Conservation (phyloP, 2,888 invertebrate species). For the Diachrysia chrysitis region DNA sequence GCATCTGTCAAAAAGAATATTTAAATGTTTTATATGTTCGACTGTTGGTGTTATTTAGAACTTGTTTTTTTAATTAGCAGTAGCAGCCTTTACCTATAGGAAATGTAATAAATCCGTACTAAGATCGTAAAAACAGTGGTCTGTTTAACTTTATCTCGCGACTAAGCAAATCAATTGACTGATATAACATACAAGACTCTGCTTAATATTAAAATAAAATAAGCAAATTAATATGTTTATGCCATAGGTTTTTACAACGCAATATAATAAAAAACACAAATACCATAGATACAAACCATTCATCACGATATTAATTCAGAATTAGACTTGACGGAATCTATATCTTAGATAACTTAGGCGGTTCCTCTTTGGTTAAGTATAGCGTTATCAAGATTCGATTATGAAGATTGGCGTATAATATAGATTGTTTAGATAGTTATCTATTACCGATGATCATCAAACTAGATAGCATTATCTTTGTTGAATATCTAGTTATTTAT, state of each 20-base stretch:
- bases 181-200: background rate
- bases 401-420: constrained; percentile 29
- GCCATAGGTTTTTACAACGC: background rate
- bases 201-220: background rate
- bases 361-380: constrained; percentile 36
- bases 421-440: constrained; percentile 48
- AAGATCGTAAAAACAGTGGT: background rate
- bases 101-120: background rate
- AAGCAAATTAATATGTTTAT: background rate
- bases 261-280: background rate
- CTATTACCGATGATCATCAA: constrained; percentile 51
- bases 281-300: background rate
- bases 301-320: constrained; percentile 6
- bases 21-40: background rate
- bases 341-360: constrained; percentile 33
- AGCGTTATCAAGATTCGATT: constrained; percentile 37
- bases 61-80: background rate
- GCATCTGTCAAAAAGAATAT: background rate
- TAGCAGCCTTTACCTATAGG: background rate
- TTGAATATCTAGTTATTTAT: constrained; percentile 40
- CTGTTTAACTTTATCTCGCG: background rate
- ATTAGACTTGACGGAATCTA: constrained; percentile 14
- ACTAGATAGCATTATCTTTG: constrained; percentile 41
- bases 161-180: background rate
- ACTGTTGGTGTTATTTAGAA: background rate